Conservation (phyloP, 1,140 invertebrate species). For the Antheraea pernyi region DNA sequence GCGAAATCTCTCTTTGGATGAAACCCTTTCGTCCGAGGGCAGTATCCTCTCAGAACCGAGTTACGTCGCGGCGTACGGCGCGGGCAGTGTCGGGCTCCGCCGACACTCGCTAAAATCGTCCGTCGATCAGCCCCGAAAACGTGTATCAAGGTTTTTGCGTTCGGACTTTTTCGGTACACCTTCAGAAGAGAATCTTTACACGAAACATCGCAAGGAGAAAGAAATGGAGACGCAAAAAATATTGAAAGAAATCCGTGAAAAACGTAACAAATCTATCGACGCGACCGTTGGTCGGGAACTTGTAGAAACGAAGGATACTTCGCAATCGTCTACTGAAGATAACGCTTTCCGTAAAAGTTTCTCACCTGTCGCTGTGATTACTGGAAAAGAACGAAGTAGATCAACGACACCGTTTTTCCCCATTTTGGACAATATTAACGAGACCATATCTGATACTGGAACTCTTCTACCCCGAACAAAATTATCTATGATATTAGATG, state of each 20-base stretch:
- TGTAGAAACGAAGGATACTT: constrained; percentile 34
- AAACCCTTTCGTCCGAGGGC: constrained; percentile 51
- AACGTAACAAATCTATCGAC: constrained; percentile 72
- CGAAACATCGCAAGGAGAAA: constrained; percentile 85
- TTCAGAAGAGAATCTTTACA: constrained; percentile 84
- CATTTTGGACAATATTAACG: constrained; percentile 74
- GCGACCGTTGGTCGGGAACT: constrained; percentile 43
- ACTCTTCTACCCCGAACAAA: constrained; percentile 12
- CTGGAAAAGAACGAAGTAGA: constrained; percentile 65
- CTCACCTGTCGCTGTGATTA: constrained; percentile 57
- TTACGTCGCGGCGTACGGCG: constrained; percentile 66
- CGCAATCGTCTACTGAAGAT: constrained; percentile 45
- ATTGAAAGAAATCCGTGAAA: constrained; percentile 82
- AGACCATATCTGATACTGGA: constrained; percentile 40
- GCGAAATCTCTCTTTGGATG: constrained; percentile 51
- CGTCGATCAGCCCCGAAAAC: constrained; percentile 71
- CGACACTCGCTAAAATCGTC: constrained; percentile 64
- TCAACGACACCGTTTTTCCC: constrained; percentile 75
- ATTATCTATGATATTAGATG: constrained; percentile 16
- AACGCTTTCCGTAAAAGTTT: constrained; percentile 54
- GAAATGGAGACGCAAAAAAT: constrained; percentile 83
- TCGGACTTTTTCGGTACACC: constrained; percentile 89
- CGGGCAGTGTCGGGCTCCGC: constrained; percentile 50
- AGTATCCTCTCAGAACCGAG: constrained; percentile 62
- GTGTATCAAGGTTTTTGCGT: constrained; percentile 86